Evolutionary conservation across 2,113 vertebrate genomes (phyloP).

Genomic region (Gila orcuttii): DNA sequence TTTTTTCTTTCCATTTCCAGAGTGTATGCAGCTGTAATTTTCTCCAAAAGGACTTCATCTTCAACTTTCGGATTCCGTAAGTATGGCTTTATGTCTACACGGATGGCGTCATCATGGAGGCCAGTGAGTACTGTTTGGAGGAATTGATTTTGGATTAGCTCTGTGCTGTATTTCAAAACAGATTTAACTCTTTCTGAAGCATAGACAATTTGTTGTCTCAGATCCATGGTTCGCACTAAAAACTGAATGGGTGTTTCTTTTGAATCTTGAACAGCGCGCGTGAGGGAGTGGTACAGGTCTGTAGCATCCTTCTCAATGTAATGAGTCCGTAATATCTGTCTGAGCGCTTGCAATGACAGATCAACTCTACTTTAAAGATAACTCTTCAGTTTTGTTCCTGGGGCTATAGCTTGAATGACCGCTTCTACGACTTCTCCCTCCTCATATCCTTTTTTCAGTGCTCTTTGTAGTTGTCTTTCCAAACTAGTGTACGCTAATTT

Average conservation of each 20-base stretch:
- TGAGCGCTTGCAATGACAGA: slow-evolving; percentile 5
- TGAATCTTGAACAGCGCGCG: not conserved
- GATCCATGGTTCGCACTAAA: not conserved
- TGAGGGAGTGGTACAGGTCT: not conserved
- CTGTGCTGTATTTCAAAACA: slow-evolving; percentile 38
- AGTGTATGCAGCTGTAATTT: not conserved
- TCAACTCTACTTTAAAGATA: slow-evolving; percentile 24
- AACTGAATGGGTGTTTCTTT: not conserved
- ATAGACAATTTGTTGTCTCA: not conserved
- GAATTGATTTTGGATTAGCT: slow-evolving; percentile 53
- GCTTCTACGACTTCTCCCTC: not conserved
- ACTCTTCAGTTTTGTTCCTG: not conserved
- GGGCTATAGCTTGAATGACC: not conserved
- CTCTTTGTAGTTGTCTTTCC: slow-evolving; percentile 7
- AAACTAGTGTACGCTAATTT: not conserved
- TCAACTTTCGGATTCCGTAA: not conserved
- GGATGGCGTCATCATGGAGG: slow-evolving; percentile 34
- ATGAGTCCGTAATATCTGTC: slow-evolving; percentile 43
- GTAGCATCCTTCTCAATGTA: slow-evolving; percentile 16
- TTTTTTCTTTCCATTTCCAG: no score
- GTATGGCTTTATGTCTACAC: slow-evolving; percentile 25
- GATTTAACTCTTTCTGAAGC: slow-evolving; percentile 43
- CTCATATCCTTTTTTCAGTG: not conserved
- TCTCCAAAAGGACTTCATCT: not conserved
- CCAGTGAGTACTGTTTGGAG: slow-evolving; percentile 17